Percentiles rank a stretch among this genome's conserved stretches.
phyloP scores from a whole-genome alignment of 2,888 invertebrate genomes.

The Epiblema foenella region DNA sequence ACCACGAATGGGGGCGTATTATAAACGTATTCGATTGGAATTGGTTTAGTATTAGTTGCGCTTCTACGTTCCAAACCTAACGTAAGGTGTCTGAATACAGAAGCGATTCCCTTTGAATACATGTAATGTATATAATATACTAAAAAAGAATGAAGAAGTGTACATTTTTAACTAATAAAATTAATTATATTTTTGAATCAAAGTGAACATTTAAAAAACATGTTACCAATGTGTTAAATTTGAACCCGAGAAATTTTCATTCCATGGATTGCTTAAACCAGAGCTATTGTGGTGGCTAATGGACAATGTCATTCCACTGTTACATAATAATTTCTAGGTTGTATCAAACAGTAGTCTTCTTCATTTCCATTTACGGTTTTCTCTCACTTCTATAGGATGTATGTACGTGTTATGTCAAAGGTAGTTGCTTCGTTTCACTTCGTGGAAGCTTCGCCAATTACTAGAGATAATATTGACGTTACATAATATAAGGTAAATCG shows the following conservation, averaged over 20 bases:
- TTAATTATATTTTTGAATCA: too few relatives aligned
- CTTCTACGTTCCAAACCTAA: too few relatives aligned
- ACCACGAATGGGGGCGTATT: neutral
- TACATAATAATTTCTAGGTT: neutral
- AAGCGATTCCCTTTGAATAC: too few relatives aligned
- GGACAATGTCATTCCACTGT: neutral
- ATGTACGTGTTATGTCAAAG: neutral
- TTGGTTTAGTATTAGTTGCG: neutral
- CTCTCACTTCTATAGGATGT: neutral
- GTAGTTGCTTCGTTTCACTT: neutral
- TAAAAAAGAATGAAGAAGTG: too few relatives aligned
- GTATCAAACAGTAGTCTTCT: neutral
- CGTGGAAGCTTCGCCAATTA: slow-evolving; percentile 11
- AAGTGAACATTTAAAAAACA: too few relatives aligned
- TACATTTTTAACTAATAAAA: too few relatives aligned
- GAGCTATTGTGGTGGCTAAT: too few relatives aligned
- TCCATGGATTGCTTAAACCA: too few relatives aligned
- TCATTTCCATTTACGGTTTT: neutral
- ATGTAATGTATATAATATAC: too few relatives aligned
- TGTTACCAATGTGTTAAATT: too few relatives aligned
- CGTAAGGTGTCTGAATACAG: too few relatives aligned
- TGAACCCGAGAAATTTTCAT: too few relatives aligned
- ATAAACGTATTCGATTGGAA: neutral
- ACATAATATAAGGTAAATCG: slow-evolving; percentile 42
- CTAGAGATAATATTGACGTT: slow-evolving; percentile 37